Evolutionary conservation across 2,113 vertebrate species (phyloP).

Genomic region (Misgurnus anguillicaudatus): DNA sequence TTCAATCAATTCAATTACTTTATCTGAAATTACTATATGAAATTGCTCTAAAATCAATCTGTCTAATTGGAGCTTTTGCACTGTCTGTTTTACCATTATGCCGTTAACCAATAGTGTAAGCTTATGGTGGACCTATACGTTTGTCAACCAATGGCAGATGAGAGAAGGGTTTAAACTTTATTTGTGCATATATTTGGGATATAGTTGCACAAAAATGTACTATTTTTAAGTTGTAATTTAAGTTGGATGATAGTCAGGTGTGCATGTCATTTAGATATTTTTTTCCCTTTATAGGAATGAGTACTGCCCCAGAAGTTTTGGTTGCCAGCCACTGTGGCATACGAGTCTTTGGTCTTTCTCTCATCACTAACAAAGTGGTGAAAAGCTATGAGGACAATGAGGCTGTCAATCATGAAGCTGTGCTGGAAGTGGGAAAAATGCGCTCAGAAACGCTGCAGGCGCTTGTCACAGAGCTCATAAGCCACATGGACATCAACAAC

Average conservation of each 20-base stretch:
- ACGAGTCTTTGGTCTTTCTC: constrained; percentile 79
- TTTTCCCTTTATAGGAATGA: constrained; percentile 74
- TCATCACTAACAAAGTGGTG: constrained; percentile 81
- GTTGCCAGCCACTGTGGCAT: constrained; percentile 78
- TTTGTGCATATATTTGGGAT: too few species aligned
- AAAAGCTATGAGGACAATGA: constrained; percentile 73
- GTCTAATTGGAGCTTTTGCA: too few species aligned
- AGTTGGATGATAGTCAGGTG: background rate
- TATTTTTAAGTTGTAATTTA: too few species aligned
- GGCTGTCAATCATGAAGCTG: constrained; percentile 71
- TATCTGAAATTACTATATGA: too few species aligned
- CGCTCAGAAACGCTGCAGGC: constrained; percentile 72
- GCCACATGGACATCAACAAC: constrained; percentile 74
- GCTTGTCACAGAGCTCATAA: constrained; percentile 74
- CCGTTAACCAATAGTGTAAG: too few species aligned
- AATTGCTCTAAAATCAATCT: too few species aligned
- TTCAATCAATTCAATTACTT: background rate
- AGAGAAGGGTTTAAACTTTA: too few species aligned
- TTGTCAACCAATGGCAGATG: too few species aligned
- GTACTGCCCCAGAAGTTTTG: constrained; percentile 78
- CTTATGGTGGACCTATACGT: too few species aligned
- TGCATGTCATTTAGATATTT: background rate
- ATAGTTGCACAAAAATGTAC: too few species aligned
- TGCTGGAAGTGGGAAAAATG: constrained; percentile 74
- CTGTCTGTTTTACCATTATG: too few species aligned